phyloP scores from a whole-genome alignment of 2,113 vertebrate genomes.

The Mirza zaza region DNA sequence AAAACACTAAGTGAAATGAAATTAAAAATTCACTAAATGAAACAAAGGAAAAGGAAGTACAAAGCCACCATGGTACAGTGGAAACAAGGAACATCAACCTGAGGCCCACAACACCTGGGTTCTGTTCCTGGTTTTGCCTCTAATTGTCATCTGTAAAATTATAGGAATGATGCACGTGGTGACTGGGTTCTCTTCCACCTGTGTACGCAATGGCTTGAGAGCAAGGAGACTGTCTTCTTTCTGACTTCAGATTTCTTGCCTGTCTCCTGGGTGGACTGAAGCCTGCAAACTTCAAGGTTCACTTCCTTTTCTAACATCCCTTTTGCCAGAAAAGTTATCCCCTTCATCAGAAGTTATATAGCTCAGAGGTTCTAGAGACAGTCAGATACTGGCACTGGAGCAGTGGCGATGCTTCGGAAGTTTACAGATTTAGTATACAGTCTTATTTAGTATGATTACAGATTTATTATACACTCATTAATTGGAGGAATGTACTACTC shows the following conservation, averaged over 20 bases:
- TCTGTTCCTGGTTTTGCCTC: neutral
- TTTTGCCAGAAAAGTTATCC: neutral
- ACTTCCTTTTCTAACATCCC: neutral
- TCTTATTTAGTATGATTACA: neutral
- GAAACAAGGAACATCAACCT: too few species aligned
- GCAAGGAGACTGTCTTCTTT: neutral
- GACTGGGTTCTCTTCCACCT: neutral
- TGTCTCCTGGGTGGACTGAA: neutral
- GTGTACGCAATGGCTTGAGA: neutral
- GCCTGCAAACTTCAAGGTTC: neutral
- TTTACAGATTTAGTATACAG: neutral
- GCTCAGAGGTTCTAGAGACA: neutral
- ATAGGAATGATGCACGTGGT: accelerated
- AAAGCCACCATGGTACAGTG: neutral
- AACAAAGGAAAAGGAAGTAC: neutral
- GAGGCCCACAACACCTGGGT: neutral
- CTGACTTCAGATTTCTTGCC: neutral
- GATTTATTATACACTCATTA: too few species aligned
- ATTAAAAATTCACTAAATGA: neutral
- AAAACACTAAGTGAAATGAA: neutral
- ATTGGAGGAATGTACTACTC: neutral
- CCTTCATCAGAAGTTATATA: neutral
- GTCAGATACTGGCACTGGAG: neutral
- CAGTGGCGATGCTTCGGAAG: too few species aligned
- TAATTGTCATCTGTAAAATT: neutral